Evolutionary conservation across 1,140 invertebrate genomes (phyloP), one percentile per base, ranked within the genome.

Genomic region (Rhopalosiphum maidis): DNA sequence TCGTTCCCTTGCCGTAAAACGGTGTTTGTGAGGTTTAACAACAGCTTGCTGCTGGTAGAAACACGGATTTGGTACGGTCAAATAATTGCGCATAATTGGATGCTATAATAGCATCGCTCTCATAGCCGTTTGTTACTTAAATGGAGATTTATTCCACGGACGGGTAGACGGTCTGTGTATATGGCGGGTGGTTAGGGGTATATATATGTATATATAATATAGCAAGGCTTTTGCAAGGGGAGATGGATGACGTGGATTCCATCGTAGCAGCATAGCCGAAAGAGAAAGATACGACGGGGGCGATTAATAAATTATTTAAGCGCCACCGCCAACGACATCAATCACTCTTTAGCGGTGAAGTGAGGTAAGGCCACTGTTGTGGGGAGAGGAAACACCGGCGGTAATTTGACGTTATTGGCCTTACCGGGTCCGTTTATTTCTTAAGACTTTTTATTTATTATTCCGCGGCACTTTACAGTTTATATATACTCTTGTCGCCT

Each of bases 251-350:
- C 82, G 82, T 37, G 37, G 35, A 85, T 43, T 41, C 83, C 37
- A 25, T 23, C 37, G 83, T 43, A 37, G 82, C 82, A 37, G 41
- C 48, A n/a, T 18, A n/a, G 46, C 87, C 41, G 2, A 15, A 43
- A 30, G 88, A 30, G 88, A 60, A 30, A 60, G 88, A 55, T 25
- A 23, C 88, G n/a, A 83, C 60, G 41, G 77, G 46, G 25, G 30
- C 48, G 91, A 93, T 93, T 93, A 93, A 93, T 93, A 93, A 86
- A 93, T 93, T 85, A 86, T 93, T 92, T 93, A 86, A 86, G 82
- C 48, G 82, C 21, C 48, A 55, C 82, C 91, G 23, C 82, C 82
- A 51, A 83, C 91, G 82, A 91, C 77, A 92, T 92, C 91, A 92
- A 92, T 92, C 91, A 92, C 91, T 35, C 46, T 83, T 91, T 30